Evolutionary conservation across 2,888 invertebrate genomes (phyloP).

Genomic region (Amphipoea oculea): DNA sequence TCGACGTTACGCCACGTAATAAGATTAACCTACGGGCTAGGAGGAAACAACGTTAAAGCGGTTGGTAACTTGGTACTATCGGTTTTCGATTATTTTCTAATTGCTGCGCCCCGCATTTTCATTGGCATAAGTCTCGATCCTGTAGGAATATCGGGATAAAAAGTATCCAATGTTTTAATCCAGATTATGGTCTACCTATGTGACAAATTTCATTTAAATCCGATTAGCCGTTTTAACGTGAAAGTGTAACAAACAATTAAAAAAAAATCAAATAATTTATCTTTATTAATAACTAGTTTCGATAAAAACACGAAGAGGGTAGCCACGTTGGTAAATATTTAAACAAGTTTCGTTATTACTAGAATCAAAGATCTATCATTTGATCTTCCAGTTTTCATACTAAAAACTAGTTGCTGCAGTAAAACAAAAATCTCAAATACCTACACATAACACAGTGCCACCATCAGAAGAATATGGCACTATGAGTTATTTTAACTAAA

Average conservation of each 20-base stretch:
- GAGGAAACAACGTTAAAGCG: constrained; percentile 61
- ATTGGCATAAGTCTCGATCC: neutral
- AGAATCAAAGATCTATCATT: neutral
- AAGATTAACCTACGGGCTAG: constrained; percentile 80
- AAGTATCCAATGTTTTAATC: neutral
- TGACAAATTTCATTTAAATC: neutral
- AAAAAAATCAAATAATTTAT: neutral
- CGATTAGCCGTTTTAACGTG: neutral
- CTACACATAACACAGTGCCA: neutral
- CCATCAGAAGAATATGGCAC: neutral
- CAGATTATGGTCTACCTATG: too few species aligned
- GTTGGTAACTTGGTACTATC: constrained; percentile 48
- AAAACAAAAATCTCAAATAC: neutral
- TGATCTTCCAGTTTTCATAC: neutral
- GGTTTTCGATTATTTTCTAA: constrained; percentile 53
- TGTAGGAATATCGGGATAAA: neutral
- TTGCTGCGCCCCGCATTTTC: neutral
- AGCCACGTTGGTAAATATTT: neutral
- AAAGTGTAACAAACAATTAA: neutral
- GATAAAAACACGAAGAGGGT: neutral
- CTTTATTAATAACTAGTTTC: neutral
- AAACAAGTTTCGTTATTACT: neutral
- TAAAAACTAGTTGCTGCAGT: neutral
- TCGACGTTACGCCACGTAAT: constrained; percentile 81
- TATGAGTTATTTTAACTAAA: neutral